Conservation (phyloP, 2,113 vertebrate genomes). For the Azemiops feae region DNA sequence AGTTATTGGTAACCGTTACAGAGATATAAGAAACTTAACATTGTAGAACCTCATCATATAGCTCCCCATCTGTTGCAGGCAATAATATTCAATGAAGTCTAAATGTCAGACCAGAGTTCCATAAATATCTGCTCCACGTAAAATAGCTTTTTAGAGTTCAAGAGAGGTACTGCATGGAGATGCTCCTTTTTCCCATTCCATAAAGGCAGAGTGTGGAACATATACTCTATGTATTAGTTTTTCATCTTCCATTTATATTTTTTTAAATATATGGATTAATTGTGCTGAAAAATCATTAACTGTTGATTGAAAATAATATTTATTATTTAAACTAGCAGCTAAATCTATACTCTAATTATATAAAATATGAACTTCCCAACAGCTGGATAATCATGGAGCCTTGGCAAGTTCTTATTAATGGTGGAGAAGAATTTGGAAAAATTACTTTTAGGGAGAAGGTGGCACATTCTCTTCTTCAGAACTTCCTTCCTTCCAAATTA, state of each 20-base stretch:
- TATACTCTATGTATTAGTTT: background rate
- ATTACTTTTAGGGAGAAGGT: background rate
- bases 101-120: background rate
- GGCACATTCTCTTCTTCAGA: background rate
- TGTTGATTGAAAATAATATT: background rate
- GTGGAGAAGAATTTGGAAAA: background rate
- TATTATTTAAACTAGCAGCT: background rate
- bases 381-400: background rate
- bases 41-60: constrained; percentile 67
- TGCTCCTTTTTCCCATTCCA: background rate
- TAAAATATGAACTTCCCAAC: background rate
- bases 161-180: background rate
- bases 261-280: background rate
- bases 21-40: background rate
- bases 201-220: background rate
- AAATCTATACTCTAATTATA: background rate
- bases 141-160: background rate
- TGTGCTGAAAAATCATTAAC: background rate
- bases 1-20: background rate
- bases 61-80: background rate
- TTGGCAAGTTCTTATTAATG: background rate
- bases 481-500: background rate
- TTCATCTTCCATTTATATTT: background rate
- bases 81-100: background rate
- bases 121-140: background rate